Evolutionary conservation across 2,113 vertebrate species (phyloP), one percentile per base, ranked within the genome.

Genomic region (Alces alces): DNA sequence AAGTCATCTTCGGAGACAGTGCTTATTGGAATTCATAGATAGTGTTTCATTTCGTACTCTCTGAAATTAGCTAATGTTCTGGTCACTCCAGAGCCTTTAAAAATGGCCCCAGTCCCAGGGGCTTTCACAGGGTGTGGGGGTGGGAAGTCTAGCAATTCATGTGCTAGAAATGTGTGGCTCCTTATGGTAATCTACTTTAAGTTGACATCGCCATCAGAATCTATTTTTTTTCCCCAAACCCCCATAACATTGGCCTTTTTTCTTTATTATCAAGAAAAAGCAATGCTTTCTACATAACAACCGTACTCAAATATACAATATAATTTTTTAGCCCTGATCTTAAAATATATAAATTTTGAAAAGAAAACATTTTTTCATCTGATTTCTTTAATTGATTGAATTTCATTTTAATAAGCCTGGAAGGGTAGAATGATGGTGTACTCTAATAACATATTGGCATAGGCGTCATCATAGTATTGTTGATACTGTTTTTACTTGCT

Each of bases 11-110:
- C 17, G 0, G 98, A 98, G 98, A 96, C 36, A 1, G 27, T 85
- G 82, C 98, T 99, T 99, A 99, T 98, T 99, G 99, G 99, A 98
- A 99, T 98, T 98, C 98, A 83, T 93, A 57, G 98, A 98, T 93
- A 25, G 50, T 89, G 91, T 98, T 98, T 98, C 98, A 87, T 82
- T 58, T 95, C 17, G 90, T 96, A 9, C 98, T 97, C 98, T 98
- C 82, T 87, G 93, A 98, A 98, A 98, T 98, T 88, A 98, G 97
- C 98, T 98, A 96, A 98, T 98, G 98, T 84, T 97, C 97, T 97
- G 98, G 98, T 98, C 98, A 58, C 30, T 97, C 64, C 30, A 84
- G 96, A 76, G 96, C 95, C 98, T 95, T 97, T 97, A 98, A 97
- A 93, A 97, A 95, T 96, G 93, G 92, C 97, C 79, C 17, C 33